Evolutionary conservation across 2,888 invertebrate genomes (phyloP), one percentile per base, ranked within the genome.

Genomic region (Parelbella ahira): DNA sequence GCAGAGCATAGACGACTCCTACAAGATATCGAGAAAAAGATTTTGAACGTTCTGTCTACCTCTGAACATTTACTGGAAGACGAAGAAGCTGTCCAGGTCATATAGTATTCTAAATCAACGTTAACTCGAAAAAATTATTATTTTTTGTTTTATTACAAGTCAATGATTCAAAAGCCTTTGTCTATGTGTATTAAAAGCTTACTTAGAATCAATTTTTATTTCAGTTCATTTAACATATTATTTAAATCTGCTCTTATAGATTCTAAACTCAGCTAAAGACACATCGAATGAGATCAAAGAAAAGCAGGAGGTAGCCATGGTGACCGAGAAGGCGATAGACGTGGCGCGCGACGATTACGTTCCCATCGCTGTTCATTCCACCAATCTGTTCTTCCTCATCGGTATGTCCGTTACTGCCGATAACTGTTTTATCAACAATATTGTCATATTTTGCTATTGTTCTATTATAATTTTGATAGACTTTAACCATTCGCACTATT

Each of bases 1-100:
- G 97, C 97, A 0, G 94, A 94, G 56, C 95, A 95, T 63, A 92
- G 94, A 58, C 91, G 94, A 28, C 88, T 93, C 47, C 66, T 95
- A 44, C 95, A 97, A 63, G 96, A 97, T 54, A 95, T 97, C 20
- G 97, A 98, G 74, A 94, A 93, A 75, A 94, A 97, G 74, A 98
- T 98, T 53, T 84, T 98, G 5, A 93, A 75, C 33, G 88, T 88
- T 0, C 52, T 88, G 3, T 84, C 88, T 1, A 87, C 88, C 27
- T 88, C 88, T 1, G 84, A 88, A 54, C 86, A 86, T 53, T 63
- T 88, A 47, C 79, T 98, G 36, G 97, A 97, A 74, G 97, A 98
- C 67, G 97, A 98, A 76, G 95, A 93, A 25, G 97, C 96, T 10
- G 96, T 97, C 3, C 91, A 91, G 81, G 89, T 74, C 64, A 49